These are phyloP conservation scores for Limnephilus rhombicus DNA, from an alignment of 2,888 invertebrate genomes.

Conservation along the genomic window DNA sequence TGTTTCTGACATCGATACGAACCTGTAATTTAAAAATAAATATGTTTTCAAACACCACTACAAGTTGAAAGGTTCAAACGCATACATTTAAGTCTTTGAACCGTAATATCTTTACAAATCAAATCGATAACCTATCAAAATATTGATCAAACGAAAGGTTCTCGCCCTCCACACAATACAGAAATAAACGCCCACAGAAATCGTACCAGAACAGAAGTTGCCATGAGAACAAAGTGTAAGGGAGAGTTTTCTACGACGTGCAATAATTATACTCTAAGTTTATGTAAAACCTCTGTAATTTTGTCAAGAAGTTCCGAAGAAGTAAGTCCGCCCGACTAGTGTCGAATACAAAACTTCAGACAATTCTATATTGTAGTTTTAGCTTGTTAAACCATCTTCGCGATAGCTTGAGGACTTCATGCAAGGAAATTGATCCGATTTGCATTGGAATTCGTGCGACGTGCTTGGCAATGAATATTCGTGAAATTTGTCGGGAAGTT, in stretches of 20 bases:
- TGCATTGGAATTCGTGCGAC: conserved; percentile 31
- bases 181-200: background rate
- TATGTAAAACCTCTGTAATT: conserved; percentile 1
- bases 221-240: background rate
- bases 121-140: background rate
- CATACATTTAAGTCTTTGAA: background rate
- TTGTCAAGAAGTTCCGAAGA: background rate
- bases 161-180: background rate
- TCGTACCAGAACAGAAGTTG: background rate
- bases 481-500: background rate
- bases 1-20: background rate
- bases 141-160: conserved; percentile 9
- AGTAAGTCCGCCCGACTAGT: background rate
- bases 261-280: background rate
- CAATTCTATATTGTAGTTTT: background rate
- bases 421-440: conserved; percentile 27
- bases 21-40: background rate
- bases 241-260: background rate
- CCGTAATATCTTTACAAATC: background rate
- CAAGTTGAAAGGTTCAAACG: background rate
- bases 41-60: background rate
- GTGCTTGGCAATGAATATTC: conserved; percentile 32
- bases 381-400: background rate
- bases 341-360: background rate
- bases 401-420: conserved; percentile 12